Evolutionary conservation across 1,140 invertebrate genomes (phyloP), one percentile per base, ranked within the genome.

Genomic region (Globodera ellingtonae): DNA sequence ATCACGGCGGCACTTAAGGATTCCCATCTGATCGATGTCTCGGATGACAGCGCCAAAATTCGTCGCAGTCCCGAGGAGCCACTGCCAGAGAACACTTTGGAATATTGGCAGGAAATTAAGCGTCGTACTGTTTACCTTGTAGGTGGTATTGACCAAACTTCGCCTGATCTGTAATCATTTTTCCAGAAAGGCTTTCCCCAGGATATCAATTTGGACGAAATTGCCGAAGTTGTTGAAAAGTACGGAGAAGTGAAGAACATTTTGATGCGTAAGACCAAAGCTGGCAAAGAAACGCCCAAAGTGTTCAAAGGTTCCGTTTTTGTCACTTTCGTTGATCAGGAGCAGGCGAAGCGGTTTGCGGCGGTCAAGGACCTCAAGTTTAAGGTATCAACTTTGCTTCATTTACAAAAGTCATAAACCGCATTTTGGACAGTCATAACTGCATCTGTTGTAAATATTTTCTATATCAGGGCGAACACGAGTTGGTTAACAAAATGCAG

Each of bases 231-330:
- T 90, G 93, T 96, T 83, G 92, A 92, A 76, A 89, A 91, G 48
- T 93, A 91, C 90, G 93, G 94, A 13, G 91, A 92, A 71, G 91
- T 94, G 59, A 94, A 95, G 70, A 94, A 94, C 87, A 91, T 97
- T 46, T 52, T 89, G 6, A 87, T 89, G 88, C 82, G 88, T 4
- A 80, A 84, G 21, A 71, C 80, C 18, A 80, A 84, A 52, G 73
- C 48, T 18, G 70, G 50, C 7, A 81, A 86, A 59, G 62, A 65
- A 15, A 75, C 72, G 21, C 81, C 80, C 44, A 72, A 82, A 62
- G 78, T 81, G 13, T 95, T 95, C 86, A 94, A 98, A 91, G 95
- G 95, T 66, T 97, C 95, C 8, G 92, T 95, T 72, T 96, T 96
- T 91, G 92, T 93, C 35, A 93, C 94, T 4, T 97, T 96, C 73